Evolutionary conservation across 37 sponge, comb jelly and placozoan genomes (phyloP).

Genomic region (Hormiphora californensis): DNA sequence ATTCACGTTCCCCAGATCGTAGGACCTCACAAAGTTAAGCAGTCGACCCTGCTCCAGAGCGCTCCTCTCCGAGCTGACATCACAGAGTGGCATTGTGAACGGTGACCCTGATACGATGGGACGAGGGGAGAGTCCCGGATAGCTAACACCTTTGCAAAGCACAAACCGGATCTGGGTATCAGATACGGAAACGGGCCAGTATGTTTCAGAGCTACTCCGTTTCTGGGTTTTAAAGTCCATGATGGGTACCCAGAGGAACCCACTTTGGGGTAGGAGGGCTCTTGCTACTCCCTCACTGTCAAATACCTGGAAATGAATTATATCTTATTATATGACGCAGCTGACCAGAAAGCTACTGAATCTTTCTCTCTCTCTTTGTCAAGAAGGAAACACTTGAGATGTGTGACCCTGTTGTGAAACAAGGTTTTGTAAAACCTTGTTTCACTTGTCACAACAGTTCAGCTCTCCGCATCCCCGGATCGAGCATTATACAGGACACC

Average conservation of each 20-base stretch:
- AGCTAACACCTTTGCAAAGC: conserved; percentile 25
- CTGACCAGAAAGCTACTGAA: too few species aligned
- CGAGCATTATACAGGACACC: too few species aligned
- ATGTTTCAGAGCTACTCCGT: conserved; percentile 33
- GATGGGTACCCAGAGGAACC: conserved; percentile 23
- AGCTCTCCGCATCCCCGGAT: too few species aligned
- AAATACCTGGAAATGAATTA: conserved; percentile 28
- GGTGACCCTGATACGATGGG: background rate
- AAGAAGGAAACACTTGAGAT: too few species aligned
- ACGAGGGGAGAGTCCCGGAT: conserved; percentile 34
- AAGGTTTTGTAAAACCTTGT: too few species aligned
- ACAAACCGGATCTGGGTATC: conserved; percentile 6
- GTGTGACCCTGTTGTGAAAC: too few species aligned
- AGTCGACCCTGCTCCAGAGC: conserved; percentile 1
- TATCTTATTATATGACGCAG: too few species aligned
- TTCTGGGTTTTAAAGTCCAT: background rate
- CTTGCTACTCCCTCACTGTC: conserved; percentile 39
- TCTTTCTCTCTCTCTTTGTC: too few species aligned
- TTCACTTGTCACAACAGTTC: too few species aligned
- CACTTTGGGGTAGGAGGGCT: background rate
- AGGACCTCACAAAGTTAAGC: conserved; percentile 18
- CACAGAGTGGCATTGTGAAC: conserved; percentile 7
- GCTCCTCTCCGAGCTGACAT: conserved; percentile 3
- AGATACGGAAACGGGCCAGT: conserved; percentile 20
- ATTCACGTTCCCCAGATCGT: conserved; percentile 30